phyloP scores from a whole-genome alignment of 2,797 vertebrate genomes.

The Hypotaenidia okinawae region DNA sequence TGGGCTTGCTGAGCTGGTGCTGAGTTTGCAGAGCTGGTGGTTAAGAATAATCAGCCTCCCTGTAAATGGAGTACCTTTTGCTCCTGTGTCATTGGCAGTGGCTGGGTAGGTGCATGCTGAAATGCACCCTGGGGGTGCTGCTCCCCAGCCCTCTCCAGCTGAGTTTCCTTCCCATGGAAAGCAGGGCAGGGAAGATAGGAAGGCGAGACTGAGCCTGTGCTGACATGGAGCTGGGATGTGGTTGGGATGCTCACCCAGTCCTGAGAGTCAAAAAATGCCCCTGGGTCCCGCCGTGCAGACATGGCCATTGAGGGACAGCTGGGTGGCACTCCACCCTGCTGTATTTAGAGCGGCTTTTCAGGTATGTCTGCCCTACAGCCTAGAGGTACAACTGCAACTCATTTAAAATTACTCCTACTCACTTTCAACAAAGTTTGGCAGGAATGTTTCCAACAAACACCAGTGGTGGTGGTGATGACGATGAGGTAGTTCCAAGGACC shows the following conservation, averaged over 20 bases:
- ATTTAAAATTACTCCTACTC: conserved; percentile 27
- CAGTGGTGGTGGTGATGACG: not conserved
- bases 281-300: not conserved
- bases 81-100: accelerated
- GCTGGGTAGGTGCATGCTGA: not conserved
- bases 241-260: not conserved
- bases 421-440: not conserved
- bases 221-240: not conserved
- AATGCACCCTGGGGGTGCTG: not conserved
- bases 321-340: not conserved
- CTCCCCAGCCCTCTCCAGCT: not conserved
- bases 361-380: conserved; percentile 62
- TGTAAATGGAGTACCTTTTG: not conserved
- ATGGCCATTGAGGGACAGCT: not conserved
- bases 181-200: not conserved
- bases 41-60: not conserved
- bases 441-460: not conserved
- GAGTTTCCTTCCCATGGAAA: not conserved
- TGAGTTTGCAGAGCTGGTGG: not conserved
- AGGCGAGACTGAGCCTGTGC: not conserved
- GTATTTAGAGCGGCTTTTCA: conserved; percentile 30
- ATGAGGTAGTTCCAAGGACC: not conserved
- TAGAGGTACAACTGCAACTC: conserved; percentile 9
- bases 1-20: not conserved
- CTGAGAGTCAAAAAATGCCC: not conserved